Base-by-base conservation (phyloP, 2,888 invertebrate genomes). In the Archips xylosteana region DNA sequence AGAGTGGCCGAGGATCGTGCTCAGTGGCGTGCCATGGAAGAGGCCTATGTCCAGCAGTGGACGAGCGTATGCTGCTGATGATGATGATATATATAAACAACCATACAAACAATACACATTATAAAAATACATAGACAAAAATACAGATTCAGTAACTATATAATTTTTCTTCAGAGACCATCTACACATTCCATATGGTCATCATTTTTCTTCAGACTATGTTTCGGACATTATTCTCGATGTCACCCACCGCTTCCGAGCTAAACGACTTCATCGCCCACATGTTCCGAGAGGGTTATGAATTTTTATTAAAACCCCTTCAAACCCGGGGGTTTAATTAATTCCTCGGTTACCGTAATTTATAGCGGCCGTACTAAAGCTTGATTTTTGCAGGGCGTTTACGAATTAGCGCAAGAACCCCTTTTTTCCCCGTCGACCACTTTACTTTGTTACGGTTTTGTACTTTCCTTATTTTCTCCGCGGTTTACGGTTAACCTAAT, bases 341-440 rank as follows among this genome's bases (percentile, higher is more conserved):
- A 90, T 91, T 88, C 85, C 84, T 81, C 83, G 82, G 89, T 89
- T 88, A 88, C 86, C 85, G 85, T 90, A 89, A 92, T 92, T 91
- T 90, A 90, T 89, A 78, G 87, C 80, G 77, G 79, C 78, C 79
- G 80, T 81, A 57, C 23, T 61, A 23, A 36, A 39, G 45, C 74
- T 49, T 39, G 70, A 74, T 74, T 74, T 70, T 74, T 70, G 70
- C 69, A 67, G 67, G 71, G 73, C 69, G 64, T 69, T 74, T n/a
- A 36, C 54, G 60, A 74, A 74, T 74, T 74, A 74, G 54, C 69
- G 57, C 36, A n/a, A 15, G 39, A 47, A 49, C 63, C 70, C 69
- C 51, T 45, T 70, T 65, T 66, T 69, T 70, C 51, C 65, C 65
- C 57, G 36, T 34, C 49, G 64, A 49, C 64, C 71, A 71, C 59